Base-by-base conservation (phyloP, 1,140 invertebrate species). In the Musca domestica region DNA sequence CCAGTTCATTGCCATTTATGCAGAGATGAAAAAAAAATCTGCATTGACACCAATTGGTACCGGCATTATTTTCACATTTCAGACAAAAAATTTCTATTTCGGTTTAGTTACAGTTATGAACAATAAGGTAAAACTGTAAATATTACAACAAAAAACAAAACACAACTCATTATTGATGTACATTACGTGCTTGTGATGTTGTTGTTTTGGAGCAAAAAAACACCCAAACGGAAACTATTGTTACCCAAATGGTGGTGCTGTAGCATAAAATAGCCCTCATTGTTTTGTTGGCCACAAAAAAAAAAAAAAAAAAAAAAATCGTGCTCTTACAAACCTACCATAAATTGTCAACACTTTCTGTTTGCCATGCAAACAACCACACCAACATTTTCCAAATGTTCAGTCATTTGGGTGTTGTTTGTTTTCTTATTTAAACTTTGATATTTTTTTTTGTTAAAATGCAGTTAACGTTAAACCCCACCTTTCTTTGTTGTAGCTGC, bases 1-100 rank as follows among this genome's bases (percentile, higher is more conserved):
- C 3, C 3, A 30, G 12, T 41, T 41, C 12, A 12, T 56, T 15
- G n/a, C n/a, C 27, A 56, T 3, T 15, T 41, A 12, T 2, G 12
- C 4, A 7, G 34, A 5, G 15, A 27, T 3, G 22, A 23, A 54
- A 54, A 54, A 54, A 7, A 54, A 46, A 64, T 66, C n/a, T 71
- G 71, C 69, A 66, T 64, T 70, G 70, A 69, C 70, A 72, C 67
- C 68, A 58, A 58, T 71, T 41, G 67, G 65, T 54, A 66, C 47
- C 27, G 47, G 23, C 25, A 61, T 61, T 19, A 61, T 25, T n/a
- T 30, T 14, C 25, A 58, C 30, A 27, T 58, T 25, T 30, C 17
- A 30, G 14, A 30, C 14, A n/a, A 17, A 30, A 17, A n/a, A n/a
- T 58, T 58, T 58, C 15, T 14, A n/a, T n/a, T n/a, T n/a, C n/a